Conservation (phyloP, 2,888 invertebrate genomes). For the Syrphus vitripennis region DNA sequence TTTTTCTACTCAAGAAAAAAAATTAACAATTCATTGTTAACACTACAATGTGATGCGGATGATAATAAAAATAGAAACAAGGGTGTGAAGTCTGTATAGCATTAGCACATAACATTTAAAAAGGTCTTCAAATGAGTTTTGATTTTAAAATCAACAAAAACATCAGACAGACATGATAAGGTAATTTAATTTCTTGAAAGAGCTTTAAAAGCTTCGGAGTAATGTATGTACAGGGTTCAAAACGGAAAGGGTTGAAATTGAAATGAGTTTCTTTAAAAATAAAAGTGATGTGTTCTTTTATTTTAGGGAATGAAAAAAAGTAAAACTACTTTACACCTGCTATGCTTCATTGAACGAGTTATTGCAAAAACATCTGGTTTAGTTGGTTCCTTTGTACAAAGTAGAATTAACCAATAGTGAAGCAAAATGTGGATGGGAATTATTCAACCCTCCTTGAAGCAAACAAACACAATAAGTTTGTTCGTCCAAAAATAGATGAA, state of each 20-base stretch:
- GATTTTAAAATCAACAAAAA: neutral
- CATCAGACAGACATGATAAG: neutral
- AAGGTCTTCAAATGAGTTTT: neutral
- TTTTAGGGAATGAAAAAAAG: neutral
- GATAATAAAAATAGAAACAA: neutral
- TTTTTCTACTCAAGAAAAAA: neutral
- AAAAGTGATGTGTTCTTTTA: conserved; percentile 19
- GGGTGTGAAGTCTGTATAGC: neutral
- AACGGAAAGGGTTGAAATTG: conserved; percentile 22
- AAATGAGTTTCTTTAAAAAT: conserved; percentile 9
- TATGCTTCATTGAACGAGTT: neutral
- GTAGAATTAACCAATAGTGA: neutral
- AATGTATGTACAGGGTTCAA: neutral
- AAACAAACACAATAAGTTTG: neutral
- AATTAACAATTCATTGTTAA: conserved; percentile 7
- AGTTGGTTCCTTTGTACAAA: neutral
- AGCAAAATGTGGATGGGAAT: neutral
- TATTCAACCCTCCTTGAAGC: conserved; percentile 11
- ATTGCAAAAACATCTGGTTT: conserved; percentile 4
- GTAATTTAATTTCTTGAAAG: neutral
- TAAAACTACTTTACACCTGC: conserved; percentile 3
- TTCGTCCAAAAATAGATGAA: conserved; percentile 14
- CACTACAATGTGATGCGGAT: neutral
- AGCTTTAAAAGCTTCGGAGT: conserved; percentile 1
- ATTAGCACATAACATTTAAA: neutral